phyloP scores from a whole-genome alignment of 2,113 vertebrate genomes.

The Piaya cayana region DNA sequence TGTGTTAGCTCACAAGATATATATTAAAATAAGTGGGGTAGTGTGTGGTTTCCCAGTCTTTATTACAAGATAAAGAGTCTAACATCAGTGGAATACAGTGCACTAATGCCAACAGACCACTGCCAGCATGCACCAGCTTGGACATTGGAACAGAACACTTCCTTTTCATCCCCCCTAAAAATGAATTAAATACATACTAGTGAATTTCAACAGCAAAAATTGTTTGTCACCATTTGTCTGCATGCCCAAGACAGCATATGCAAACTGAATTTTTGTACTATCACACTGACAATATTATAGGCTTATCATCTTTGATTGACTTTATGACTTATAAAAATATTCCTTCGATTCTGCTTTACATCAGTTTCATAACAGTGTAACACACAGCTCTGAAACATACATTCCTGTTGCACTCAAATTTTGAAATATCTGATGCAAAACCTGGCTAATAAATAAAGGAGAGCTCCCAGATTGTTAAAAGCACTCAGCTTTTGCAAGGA shows the following conservation, averaged over 20 bases:
- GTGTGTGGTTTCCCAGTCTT: not conserved
- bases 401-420: conserved; percentile 66
- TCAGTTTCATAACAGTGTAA: conserved; percentile 73
- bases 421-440: conserved; percentile 67
- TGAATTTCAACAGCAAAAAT: conserved; percentile 31
- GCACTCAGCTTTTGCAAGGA: not conserved
- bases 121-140: not conserved
- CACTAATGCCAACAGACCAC: not conserved
- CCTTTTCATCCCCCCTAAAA: conserved; percentile 49
- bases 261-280: conserved; percentile 48
- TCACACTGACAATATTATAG: conserved; percentile 58
- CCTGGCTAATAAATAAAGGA: conserved; percentile 66
- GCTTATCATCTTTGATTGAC: conserved; percentile 79
- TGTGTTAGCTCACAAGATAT: not conserved
- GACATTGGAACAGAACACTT: not conserved
- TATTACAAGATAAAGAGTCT: not conserved
- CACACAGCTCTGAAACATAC: conserved; percentile 63
- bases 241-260: conserved; percentile 41
- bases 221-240: conserved; percentile 20
- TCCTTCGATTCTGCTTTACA: conserved; percentile 62
- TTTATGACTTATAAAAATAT: conserved; percentile 76
- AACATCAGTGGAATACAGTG: not conserved
- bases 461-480: conserved; percentile 69
- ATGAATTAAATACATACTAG: conserved; percentile 12
- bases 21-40: not conserved